Conservation (phyloP, 2,797 vertebrate genomes). For the Vultur gryphus region DNA sequence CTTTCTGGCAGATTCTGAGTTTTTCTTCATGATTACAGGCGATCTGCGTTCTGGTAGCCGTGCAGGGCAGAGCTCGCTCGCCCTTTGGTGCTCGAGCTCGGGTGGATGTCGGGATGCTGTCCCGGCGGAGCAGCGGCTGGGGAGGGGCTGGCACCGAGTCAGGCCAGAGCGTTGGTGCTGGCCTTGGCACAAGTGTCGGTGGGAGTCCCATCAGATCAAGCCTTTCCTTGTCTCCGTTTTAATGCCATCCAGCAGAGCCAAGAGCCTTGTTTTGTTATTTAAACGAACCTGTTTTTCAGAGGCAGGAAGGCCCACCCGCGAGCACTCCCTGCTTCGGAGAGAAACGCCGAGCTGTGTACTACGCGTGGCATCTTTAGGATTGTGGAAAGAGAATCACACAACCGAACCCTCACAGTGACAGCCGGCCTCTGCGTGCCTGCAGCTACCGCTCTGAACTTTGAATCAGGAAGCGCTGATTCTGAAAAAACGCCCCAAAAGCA, state of each 20-base stretch:
- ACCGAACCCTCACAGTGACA: background rate
- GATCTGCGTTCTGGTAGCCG: background rate
- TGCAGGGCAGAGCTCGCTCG: fast-evolving
- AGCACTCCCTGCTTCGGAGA: background rate
- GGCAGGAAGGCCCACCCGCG: background rate
- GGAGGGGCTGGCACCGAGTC: background rate
- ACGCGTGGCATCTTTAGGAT: background rate
- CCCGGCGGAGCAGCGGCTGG: background rate
- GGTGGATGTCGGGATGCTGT: background rate
- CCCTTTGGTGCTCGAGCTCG: background rate
- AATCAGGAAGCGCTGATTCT: background rate
- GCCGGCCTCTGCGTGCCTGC: fast-evolving
- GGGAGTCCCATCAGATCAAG: background rate
- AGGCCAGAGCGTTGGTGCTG: background rate
- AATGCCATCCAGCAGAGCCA: background rate
- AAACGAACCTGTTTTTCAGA: background rate
- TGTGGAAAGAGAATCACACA: background rate
- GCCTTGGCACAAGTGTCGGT: background rate
- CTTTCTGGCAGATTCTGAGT: background rate
- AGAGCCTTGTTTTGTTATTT: background rate
- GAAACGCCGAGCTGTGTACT: background rate
- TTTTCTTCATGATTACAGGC: background rate
- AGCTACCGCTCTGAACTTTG: fast-evolving
- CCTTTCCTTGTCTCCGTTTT: background rate
- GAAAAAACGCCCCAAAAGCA: background rate